These are phyloP conservation scores for Daphoenositta chrysoptera DNA, from an alignment of 2,113 vertebrate genomes.

Conservation along the genomic window DNA sequence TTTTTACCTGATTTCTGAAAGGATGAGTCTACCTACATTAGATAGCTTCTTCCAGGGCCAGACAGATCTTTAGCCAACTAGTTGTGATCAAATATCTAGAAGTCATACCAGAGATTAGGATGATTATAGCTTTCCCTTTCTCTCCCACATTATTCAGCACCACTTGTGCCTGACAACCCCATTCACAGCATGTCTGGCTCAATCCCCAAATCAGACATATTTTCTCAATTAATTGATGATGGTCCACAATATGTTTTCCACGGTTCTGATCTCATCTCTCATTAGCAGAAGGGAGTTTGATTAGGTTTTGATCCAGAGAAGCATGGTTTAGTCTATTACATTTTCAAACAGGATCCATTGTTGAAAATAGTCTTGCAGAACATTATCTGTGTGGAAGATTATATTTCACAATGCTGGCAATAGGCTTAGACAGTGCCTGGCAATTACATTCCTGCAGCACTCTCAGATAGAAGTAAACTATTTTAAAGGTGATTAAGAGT, in stretches of 20 bases:
- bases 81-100: not conserved
- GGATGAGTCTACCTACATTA: not conserved
- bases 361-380: not conserved
- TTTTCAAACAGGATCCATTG: not conserved
- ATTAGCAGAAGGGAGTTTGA: not conserved
- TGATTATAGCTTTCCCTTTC: not conserved
- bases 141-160: not conserved
- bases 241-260: constrained; percentile 4
- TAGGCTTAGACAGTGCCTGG: not conserved
- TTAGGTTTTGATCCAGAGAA: not conserved
- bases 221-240: not conserved
- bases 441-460: not conserved
- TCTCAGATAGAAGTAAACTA: not conserved
- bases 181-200: not conserved
- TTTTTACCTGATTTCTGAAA: not conserved
- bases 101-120: not conserved
- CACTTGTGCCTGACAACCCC: not conserved
- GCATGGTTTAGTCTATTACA: not conserved
- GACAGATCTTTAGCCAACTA: not conserved
- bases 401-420: not conserved
- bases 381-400: not conserved
- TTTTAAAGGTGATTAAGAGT: not conserved
- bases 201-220: not conserved
- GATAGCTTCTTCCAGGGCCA: not conserved
- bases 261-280: not conserved